These are phyloP conservation scores for Epizoanthus fatuus DNA, from an alignment of 92 coral and sea anemone genomes.

Conservation along the genomic window DNA sequence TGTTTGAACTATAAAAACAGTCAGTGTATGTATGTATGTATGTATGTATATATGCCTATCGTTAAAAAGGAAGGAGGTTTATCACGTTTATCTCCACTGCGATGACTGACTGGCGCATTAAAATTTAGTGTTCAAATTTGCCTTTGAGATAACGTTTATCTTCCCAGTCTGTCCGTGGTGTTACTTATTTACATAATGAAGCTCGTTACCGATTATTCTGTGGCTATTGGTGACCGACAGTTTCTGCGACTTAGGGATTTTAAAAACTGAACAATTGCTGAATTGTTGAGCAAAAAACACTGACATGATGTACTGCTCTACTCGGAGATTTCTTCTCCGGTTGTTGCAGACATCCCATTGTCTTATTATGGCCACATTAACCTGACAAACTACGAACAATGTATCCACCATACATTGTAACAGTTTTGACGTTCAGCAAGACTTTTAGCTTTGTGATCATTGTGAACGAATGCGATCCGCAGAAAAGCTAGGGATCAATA, in stretches of 20 bases:
- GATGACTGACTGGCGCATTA: background rate
- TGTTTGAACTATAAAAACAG: slow-evolving; percentile 1
- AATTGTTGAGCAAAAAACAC: too few relatives aligned
- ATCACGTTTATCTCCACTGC: background rate
- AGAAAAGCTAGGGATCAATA: background rate
- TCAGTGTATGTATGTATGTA: background rate
- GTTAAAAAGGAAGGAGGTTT: background rate
- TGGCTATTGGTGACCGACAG: background rate
- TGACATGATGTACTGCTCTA: too few relatives aligned
- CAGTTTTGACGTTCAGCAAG: background rate
- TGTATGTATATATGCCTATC: background rate
- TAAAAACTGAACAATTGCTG: background rate
- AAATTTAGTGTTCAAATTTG: slow-evolving; percentile 6
- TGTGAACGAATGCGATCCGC: background rate
- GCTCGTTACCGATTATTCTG: slow-evolving; percentile 7
- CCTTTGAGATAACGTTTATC: background rate
- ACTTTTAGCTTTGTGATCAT: background rate
- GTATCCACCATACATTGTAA: slow-evolving; percentile 3
- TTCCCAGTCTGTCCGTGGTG: background rate
- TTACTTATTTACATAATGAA: background rate
- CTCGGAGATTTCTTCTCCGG: background rate
- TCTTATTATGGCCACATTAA: slow-evolving; percentile 3
- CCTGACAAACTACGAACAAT: slow-evolving; percentile 15
- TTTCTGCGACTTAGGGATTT: slow-evolving; percentile 9
- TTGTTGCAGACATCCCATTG: background rate